Conservation (phyloP, 1,140 invertebrate species). For the Zaprionus gabonicus region DNA sequence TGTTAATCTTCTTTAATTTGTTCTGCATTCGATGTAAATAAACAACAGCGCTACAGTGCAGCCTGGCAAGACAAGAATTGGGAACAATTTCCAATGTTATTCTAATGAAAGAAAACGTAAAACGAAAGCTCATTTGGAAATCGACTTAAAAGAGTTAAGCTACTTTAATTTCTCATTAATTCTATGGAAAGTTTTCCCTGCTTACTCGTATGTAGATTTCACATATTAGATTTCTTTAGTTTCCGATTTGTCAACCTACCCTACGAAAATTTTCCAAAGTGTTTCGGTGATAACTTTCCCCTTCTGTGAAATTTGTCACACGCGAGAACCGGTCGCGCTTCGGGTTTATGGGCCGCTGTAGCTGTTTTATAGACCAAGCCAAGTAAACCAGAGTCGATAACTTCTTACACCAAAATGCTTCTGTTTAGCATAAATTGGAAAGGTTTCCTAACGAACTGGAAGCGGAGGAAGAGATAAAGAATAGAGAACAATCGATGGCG, state of each 20-base stretch:
- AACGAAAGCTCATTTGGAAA: background rate
- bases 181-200: background rate
- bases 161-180: background rate
- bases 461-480: slow-evolving; percentile 1
- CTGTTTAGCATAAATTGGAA: slow-evolving; percentile 45
- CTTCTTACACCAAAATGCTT: slow-evolving; percentile 17
- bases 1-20: no score
- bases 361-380: background rate
- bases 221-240: background rate
- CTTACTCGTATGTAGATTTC: background rate
- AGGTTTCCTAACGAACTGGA: background rate
- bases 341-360: background rate
- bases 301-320: slow-evolving; percentile 58
- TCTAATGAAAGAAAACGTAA: background rate
- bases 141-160: background rate
- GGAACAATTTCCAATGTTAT: background rate
- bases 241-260: slow-evolving; percentile 51
- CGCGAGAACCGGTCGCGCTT: slow-evolving; percentile 30
- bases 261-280: slow-evolving; percentile 35
- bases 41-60: slow-evolving; percentile 42
- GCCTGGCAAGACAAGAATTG: background rate
- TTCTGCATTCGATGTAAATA: no score
- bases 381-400: slow-evolving; percentile 16
- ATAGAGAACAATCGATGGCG: slow-evolving; percentile 2
- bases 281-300: slow-evolving; percentile 59